These are phyloP conservation scores for Protodeltote pygarga DNA, from an alignment of 2,888 invertebrate genomes.

Conservation along the genomic window DNA sequence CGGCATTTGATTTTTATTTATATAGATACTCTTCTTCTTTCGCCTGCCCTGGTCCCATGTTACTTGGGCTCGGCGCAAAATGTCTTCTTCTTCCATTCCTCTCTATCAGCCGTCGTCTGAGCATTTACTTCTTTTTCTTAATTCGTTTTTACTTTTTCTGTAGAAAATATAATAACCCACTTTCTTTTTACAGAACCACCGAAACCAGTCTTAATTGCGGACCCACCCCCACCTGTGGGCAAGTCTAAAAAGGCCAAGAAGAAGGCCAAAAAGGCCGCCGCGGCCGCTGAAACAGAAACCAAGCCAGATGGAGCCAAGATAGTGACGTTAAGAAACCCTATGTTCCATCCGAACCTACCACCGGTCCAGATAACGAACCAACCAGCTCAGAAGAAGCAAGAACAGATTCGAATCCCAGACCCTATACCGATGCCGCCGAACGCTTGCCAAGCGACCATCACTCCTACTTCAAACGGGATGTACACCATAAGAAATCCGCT, in stretches of 20 bases:
- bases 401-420: conserved; percentile 75
- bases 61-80: too few relatives aligned
- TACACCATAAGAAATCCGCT: conserved; percentile 93
- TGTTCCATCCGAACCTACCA: conserved; percentile 89
- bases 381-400: conserved; percentile 66
- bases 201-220: conserved; percentile 66
- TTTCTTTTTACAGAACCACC: conserved; percentile 64
- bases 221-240: conserved; percentile 58
- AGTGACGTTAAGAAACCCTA: conserved; percentile 93
- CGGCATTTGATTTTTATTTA: too few relatives aligned
- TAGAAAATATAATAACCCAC: too few relatives aligned
- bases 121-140: too few relatives aligned
- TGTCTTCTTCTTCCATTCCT: too few relatives aligned
- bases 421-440: conserved; percentile 82
- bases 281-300: conserved; percentile 62
- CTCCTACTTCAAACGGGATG: conserved; percentile 89
- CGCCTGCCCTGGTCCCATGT: too few relatives aligned
- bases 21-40: too few relatives aligned
- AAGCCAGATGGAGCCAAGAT: conserved; percentile 86
- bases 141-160: too few relatives aligned
- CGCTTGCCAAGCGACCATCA: conserved; percentile 83
- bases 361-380: conserved; percentile 68
- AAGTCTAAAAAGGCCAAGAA: conserved; percentile 84
- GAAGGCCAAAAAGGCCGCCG: conserved; percentile 78
- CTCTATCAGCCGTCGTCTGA: too few relatives aligned